Conservation (phyloP, 2,888 invertebrate species). For the Tenodera sinensis region DNA sequence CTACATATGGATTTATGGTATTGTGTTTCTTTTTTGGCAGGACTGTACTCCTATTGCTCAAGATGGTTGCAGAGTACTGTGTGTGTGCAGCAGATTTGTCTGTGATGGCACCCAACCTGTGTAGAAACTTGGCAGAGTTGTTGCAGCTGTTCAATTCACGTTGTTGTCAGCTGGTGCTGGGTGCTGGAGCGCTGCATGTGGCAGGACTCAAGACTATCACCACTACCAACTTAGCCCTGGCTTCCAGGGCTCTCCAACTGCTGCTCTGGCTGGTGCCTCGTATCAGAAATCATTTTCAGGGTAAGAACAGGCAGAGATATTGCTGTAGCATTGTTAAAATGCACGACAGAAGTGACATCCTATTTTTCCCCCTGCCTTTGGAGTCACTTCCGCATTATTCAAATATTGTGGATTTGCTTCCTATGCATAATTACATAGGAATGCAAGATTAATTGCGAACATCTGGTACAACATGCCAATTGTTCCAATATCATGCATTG, state of each 20-base stretch:
- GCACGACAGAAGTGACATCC: too few species aligned
- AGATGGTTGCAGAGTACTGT: slow-evolving; percentile 91
- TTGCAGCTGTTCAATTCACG: slow-evolving; percentile 83
- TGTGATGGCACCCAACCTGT: slow-evolving; percentile 74
- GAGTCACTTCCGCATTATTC: too few species aligned
- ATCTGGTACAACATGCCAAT: too few species aligned
- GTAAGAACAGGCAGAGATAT: slow-evolving; percentile 35
- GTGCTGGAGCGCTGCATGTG: slow-evolving; percentile 92
- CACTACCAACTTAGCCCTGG: slow-evolving; percentile 86
- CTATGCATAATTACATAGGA: too few species aligned
- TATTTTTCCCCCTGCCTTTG: too few species aligned
- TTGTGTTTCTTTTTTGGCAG: slow-evolving; percentile 38
- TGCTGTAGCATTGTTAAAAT: neutral
- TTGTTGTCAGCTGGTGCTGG: slow-evolving; percentile 90
- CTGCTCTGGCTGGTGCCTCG: slow-evolving; percentile 75
- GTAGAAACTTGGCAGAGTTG: slow-evolving; percentile 83
- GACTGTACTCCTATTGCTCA: slow-evolving; percentile 80
- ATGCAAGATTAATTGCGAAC: too few species aligned
- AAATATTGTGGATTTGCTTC: too few species aligned
- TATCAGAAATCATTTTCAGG: slow-evolving; percentile 65
- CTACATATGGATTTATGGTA: too few species aligned
- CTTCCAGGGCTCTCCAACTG: slow-evolving; percentile 78
- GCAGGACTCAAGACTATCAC: slow-evolving; percentile 93
- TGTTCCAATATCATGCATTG: too few species aligned
- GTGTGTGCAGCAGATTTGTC: slow-evolving; percentile 70